phyloP scores from a whole-genome alignment of 2,888 invertebrate genomes.

The Sarcophaga subvicina region DNA sequence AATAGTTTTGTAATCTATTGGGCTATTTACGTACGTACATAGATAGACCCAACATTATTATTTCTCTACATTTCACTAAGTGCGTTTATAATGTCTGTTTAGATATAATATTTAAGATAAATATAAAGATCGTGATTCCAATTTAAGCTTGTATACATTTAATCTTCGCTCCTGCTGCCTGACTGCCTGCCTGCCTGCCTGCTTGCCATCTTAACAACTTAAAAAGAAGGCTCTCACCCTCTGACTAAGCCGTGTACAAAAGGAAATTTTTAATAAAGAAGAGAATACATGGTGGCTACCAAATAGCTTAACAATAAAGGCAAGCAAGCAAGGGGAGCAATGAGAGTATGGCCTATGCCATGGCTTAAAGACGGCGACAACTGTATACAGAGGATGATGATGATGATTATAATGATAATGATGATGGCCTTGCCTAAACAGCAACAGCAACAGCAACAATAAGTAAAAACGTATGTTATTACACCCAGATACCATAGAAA shows the following conservation, averaged over 20 bases:
- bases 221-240: background rate
- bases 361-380: conserved; percentile 3
- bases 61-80: conserved; percentile 55
- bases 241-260: background rate
- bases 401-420: background rate
- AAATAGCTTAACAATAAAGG: background rate
- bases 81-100: conserved; percentile 70
- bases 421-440: conserved; percentile 23
- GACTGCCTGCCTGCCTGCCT: background rate
- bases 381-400: background rate
- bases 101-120: conserved; percentile 74
- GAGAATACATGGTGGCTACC: no score
- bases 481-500: conserved; percentile 42
- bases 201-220: background rate
- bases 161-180: conserved; percentile 62
- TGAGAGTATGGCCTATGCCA: background rate
- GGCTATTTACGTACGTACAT: conserved; percentile 41
- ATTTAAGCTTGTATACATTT: conserved; percentile 74
- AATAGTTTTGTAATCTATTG: conserved; percentile 52
- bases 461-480: conserved; percentile 28
- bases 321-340: no score
- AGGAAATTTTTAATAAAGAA: no score
- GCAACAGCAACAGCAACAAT: conserved; percentile 5
- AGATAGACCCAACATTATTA: conserved; percentile 37
- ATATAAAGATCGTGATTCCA: conserved; percentile 75